phyloP scores from a whole-genome alignment of 2,888 invertebrate genomes.

The Harpagoxenus sublaevis region DNA sequence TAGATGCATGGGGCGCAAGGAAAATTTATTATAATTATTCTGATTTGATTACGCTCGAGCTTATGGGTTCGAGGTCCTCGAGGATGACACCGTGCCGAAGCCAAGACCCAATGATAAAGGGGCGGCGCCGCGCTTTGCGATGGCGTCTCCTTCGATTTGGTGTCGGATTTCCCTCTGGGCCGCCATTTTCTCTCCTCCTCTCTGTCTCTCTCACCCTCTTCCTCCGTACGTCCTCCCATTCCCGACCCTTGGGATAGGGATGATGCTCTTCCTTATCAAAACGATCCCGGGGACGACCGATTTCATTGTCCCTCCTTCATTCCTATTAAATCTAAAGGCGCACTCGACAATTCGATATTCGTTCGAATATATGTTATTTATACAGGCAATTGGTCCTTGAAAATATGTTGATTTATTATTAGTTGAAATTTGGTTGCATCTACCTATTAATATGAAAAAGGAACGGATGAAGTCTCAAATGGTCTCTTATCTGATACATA shows the following conservation, averaged over 20 bases:
- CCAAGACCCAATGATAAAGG: conserved; percentile 81
- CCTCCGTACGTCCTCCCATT: conserved; percentile 58
- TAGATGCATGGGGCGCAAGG: neutral
- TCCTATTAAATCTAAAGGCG: conserved; percentile 14
- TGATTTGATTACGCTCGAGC: conserved; percentile 44
- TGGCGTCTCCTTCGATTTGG: conserved; percentile 86
- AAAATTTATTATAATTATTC: conserved; percentile 47
- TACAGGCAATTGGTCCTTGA: neutral
- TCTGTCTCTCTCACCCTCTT: conserved; percentile 60
- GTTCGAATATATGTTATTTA: neutral
- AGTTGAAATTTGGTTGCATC: neutral
- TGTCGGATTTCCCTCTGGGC: conserved; percentile 84
- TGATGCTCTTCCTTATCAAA: conserved; percentile 76
- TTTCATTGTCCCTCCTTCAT: conserved; percentile 43
- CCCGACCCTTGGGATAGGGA: conserved; percentile 66
- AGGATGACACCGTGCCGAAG: conserved; percentile 64
- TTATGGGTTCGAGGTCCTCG: conserved; percentile 53
- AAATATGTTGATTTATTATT: neutral
- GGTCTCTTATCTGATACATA: neutral
- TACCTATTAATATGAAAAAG: neutral
- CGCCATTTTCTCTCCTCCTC: conserved; percentile 84
- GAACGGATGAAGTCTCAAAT: too few relatives aligned
- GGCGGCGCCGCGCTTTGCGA: conserved; percentile 85
- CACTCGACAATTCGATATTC: conserved; percentile 37
- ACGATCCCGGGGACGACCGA: conserved; percentile 73